A percentile compares a stretch with the other conserved stretches of the same genome.
phyloP scores from a whole-genome alignment of 53 echinoderm and acorn worm genomes.

The Stichopus horrens region DNA sequence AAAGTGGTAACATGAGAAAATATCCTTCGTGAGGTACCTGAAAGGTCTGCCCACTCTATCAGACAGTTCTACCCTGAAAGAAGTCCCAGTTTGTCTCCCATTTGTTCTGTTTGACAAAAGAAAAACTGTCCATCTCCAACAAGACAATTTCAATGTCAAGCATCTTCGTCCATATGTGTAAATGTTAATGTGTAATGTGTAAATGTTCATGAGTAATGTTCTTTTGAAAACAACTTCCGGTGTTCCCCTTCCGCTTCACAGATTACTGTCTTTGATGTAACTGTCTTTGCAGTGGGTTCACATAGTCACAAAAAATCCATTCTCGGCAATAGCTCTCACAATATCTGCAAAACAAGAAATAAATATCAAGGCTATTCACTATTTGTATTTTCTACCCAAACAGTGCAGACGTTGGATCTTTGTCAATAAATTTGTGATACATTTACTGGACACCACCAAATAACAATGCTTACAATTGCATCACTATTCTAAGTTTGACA shows the following conservation, averaged over 20 bases:
- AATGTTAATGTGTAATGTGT: too few species aligned
- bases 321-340: neutral
- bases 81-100: neutral
- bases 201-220: too few species aligned
- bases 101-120: neutral
- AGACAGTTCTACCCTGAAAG: neutral
- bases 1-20: too few species aligned
- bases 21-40: too few species aligned
- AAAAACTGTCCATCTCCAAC: neutral
- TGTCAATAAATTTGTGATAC: too few species aligned
- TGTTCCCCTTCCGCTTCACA: neutral
- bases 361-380: too few species aligned
- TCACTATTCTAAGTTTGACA: too few species aligned
- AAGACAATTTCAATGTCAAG: neutral
- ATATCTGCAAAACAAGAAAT: too few species aligned
- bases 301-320: neutral
- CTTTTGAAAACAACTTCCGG: neutral
- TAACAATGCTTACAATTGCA: too few species aligned
- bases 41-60: neutral
- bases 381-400: too few species aligned
- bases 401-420: too few species aligned
- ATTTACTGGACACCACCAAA: too few species aligned
- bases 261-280: neutral
- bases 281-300: neutral
- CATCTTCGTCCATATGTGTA: neutral